These are phyloP conservation scores for Heliconius eleuchia DNA, from an alignment of 1,140 invertebrate species.

Conservation along the genomic window DNA sequence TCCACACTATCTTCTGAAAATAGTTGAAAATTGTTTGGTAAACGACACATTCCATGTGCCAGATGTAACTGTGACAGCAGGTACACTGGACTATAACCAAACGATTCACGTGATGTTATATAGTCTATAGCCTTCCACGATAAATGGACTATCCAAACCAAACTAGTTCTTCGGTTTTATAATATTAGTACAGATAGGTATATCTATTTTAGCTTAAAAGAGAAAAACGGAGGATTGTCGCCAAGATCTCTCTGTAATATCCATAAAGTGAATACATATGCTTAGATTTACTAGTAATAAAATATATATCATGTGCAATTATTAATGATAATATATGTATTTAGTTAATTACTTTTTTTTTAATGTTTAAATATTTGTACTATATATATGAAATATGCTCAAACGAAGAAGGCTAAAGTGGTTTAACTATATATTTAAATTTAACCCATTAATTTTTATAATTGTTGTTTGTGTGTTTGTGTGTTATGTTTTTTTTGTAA, in stretches of 20 bases:
- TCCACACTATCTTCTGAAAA: no score
- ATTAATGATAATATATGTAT: not conserved
- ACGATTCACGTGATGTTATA: no score
- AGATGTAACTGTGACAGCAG: no score
- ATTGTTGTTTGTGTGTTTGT: not conserved
- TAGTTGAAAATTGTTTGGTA: no score
- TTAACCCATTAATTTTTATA: not conserved
- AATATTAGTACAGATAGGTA: not conserved
- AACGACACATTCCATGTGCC: no score
- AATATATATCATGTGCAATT: not conserved
- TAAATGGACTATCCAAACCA: no score
- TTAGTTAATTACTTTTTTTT: not conserved
- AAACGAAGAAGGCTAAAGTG: slow-evolving; percentile 1
- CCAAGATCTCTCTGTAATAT: not conserved
- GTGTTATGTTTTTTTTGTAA: not conserved
- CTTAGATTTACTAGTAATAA: not conserved
- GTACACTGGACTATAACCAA: no score
- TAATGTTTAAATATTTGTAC: not conserved
- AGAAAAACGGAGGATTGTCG: not conserved
- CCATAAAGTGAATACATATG: not conserved
- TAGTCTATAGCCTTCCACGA: no score
- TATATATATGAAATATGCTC: not conserved
- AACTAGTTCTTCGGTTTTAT: no score
- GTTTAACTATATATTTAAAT: not conserved
- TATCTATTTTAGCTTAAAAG: not conserved